Conservation (phyloP, 1,140 invertebrate genomes). For the Thereuonema tuberculata region DNA sequence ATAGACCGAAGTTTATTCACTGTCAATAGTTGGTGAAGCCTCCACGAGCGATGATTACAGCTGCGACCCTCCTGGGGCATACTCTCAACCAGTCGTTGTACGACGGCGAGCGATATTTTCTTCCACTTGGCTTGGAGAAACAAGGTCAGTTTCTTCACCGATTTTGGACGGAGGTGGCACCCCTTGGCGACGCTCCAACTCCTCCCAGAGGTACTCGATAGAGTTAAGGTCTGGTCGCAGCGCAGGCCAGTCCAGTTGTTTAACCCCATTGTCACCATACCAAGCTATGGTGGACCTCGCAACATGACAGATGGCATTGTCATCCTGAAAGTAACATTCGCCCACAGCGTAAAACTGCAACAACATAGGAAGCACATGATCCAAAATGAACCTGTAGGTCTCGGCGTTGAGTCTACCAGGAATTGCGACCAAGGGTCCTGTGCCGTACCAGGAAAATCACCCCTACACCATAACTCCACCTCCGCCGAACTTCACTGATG, state of each 20-base stretch:
- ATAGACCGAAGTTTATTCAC: no score
- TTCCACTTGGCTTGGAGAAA: no score
- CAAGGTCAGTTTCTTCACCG: no score
- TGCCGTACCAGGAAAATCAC: not conserved
- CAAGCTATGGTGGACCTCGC: not conserved
- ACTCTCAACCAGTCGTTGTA: not conserved
- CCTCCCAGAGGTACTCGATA: not conserved
- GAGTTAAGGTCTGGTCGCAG: not conserved
- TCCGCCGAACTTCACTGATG: not conserved
- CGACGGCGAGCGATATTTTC: not conserved
- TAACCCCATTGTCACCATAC: not conserved
- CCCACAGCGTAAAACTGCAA: not conserved
- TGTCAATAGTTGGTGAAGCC: no score
- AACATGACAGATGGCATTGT: no score
- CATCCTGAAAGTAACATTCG: no score
- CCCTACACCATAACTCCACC: not conserved
- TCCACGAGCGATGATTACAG: no score
- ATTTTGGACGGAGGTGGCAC: no score
- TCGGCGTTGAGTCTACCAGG: not conserved
- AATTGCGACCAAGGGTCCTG: not conserved
- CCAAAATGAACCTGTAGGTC: not conserved
- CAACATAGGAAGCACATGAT: not conserved
- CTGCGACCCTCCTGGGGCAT: not conserved
- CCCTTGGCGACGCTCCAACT: not conserved
- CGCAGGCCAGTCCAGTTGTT: no score